Evolutionary conservation across 2,797 vertebrate genomes (phyloP), one percentile per base, ranked within the genome.

Genomic region (Lithobates sylvaticus): DNA sequence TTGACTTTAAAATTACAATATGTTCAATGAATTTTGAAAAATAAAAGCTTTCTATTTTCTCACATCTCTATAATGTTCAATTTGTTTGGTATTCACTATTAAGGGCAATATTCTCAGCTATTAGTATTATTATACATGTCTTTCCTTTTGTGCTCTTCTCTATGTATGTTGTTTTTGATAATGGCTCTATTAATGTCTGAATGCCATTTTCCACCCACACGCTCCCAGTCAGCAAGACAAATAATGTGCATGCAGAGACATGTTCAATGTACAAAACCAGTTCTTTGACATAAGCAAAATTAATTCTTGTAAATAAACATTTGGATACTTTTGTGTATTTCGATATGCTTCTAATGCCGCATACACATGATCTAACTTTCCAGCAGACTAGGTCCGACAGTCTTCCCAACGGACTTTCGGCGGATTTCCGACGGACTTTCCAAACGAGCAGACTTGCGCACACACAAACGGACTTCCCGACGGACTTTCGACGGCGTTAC

Each of bases 101-200:
- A 72, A 42, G 23, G 70, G 34, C 34, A 23, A 72, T n/a, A 72
- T 42, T 72, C 34, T 44, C 36, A 42, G 70, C 39, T 72, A 72
- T 42, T 72, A 42, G 70, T 72, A 39, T 72, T 72, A 72, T 72
- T 72, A 42, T 72, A n/a, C 70, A 72, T 42, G n/a, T 72, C 36
- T 23, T 39, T 9, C 21, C 23, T n/a, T 72, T 72, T 72, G 34
- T 72, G 21, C 42, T 12, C 36, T 39, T 29, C 36, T n/a, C 3
- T n/a, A 72, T 42, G 34, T 36, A 71, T 15, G 26, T 72, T 42
- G 34, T 72, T 36, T 72, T 36, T 72, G 21, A 72, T 72, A 72
- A 72, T 72, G 23, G 70, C 18, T 72, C 34, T 72, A 72, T 72
- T 72, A 72, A 72, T 72, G 34, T 72, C 70, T 72, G 36, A 23